Base-by-base conservation (phyloP, 2,888 invertebrate genomes). In the Nemotelus nigrinus region DNA sequence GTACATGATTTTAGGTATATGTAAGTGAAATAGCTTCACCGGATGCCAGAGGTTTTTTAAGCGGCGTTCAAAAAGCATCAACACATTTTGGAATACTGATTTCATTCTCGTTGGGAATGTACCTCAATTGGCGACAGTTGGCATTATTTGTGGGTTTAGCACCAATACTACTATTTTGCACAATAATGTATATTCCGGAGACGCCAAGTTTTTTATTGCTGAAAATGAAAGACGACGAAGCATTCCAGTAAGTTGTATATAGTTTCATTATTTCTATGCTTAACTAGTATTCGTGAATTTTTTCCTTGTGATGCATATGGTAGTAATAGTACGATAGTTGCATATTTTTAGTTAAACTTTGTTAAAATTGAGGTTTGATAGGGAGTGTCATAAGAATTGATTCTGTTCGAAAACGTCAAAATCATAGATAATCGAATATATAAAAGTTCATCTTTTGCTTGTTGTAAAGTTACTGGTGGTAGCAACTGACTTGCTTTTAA, bases 1-100 rank as follows among this genome's bases (percentile, higher is more conserved):
- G 47, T 43, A 43, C 53, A 50, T 65, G 6, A n/a, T 68, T 77
- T 39, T 90, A 90, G 92, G 94, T 96, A 41, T 97, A 96, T 89
- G 93, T 97, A 83, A 95, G 95, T 84, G 97, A 97, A 88, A 95
- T 96, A 83, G 93, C 96, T 45, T 93, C 95, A 43, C 94, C 95
- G 2, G 93, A 94, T 80, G 93, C 96, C 81, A 90, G 97, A 47
- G 97, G 96, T 45, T 93, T 94, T 81, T 89, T 97, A 77, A 96
- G 96, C 84, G 94, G 96, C 3, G 91, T 96, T 79, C 90, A 95
- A 80, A 97, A 97, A 87, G 92, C 96, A 81, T 93, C 93, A 80
- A 93, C 95, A 39, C 95, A 96, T 85, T 90, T 94, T 50, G 97
- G 97, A 47, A 93, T 96, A 10, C 89, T 97, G 50, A 91, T 94